phyloP scores from a whole-genome alignment of 2,888 invertebrate species.

The Timandra comae region DNA sequence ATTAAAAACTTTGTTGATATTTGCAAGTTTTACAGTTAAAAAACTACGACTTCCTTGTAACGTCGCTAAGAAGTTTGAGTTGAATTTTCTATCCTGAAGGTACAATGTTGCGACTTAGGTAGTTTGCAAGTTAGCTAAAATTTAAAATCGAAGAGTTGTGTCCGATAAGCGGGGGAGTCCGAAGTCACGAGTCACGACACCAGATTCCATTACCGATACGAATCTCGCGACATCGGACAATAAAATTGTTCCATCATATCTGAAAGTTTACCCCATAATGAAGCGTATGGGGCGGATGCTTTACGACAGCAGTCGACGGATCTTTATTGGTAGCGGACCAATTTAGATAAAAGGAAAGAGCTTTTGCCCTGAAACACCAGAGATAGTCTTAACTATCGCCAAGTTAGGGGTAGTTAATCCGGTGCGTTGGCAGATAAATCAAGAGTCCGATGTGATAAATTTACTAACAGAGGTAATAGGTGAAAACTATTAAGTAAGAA shows the following conservation, averaged over 20 bases:
- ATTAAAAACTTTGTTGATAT: slow-evolving; percentile 9
- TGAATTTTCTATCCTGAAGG: slow-evolving; percentile 22
- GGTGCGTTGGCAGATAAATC: slow-evolving; percentile 67
- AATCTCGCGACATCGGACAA: slow-evolving; percentile 75
- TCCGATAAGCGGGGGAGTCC: slow-evolving; percentile 18
- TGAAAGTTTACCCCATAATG: slow-evolving; percentile 76
- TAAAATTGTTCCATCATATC: slow-evolving; percentile 76
- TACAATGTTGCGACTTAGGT: slow-evolving; percentile 31
- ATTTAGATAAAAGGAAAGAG: slow-evolving; percentile 77
- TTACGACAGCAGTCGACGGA: slow-evolving; percentile 74
- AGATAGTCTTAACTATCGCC: slow-evolving; percentile 77
- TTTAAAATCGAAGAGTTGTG: slow-evolving; percentile 40
- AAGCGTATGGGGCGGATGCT: slow-evolving; percentile 76
- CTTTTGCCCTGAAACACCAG: slow-evolving; percentile 72
- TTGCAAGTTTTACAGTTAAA: slow-evolving; percentile 20
- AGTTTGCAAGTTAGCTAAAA: slow-evolving; percentile 37
- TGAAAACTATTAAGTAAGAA: slow-evolving; percentile 72
- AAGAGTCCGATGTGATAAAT: slow-evolving; percentile 73
- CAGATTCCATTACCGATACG: slow-evolving; percentile 71
- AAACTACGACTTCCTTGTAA: slow-evolving; percentile 22
- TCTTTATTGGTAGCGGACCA: slow-evolving; percentile 76
- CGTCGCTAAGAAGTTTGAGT: slow-evolving; percentile 29
- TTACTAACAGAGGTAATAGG: slow-evolving; percentile 68
- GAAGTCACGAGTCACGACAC: slow-evolving; percentile 25
- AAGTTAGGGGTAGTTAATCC: slow-evolving; percentile 77